Evolutionary conservation across 2,888 invertebrate genomes (phyloP), one percentile per base, ranked within the genome.

Genomic region (Andrena hattorfiana): DNA sequence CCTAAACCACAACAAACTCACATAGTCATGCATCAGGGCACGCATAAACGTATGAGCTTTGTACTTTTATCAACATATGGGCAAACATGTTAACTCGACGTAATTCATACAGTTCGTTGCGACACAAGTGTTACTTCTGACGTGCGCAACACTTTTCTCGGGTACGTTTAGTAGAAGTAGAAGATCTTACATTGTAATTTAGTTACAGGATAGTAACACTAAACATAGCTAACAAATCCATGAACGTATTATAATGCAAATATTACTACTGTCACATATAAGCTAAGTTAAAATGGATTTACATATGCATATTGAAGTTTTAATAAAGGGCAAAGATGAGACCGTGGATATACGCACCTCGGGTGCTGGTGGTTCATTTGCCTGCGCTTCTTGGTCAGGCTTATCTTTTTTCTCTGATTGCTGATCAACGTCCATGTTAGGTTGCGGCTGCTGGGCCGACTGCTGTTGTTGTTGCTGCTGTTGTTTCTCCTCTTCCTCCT

Each of bases 1-100:
- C 94, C 94, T 94, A 94, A 92, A 94, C 92, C 90, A 93, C 90
- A 93, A 93, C 90, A 94, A 90, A 93, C 93, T 93, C 90, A 92
- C 91, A 91, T 92, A 88, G 75, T 89, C 87, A 87, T 88, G 85
- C 88, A 86, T 62, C 87, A 86, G 86, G 42, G 81, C 71, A 79
- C 75, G 71, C 78, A 67, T 78, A 28, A 82, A 72, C 70, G 60
- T 10, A 71, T 77, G n/a, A 81, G 59, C 74, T 73, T 73, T 74
- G 49, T 60, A 59, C 42, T 67, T 67, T 62, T 70, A 71, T 48
- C 20, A 66, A 48, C 71, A 26, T 16, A 71, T 30, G 67, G 71
- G 67, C 62, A 23, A 60, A 63, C 56, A 13, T 67, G 51, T 16
- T 23, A 30, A 35, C 59, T 48, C 32, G 7, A 2, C 49, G 49